These are phyloP conservation scores for Tetrax tetrax DNA, from an alignment of 2,113 vertebrate species.

Conservation along the genomic window DNA sequence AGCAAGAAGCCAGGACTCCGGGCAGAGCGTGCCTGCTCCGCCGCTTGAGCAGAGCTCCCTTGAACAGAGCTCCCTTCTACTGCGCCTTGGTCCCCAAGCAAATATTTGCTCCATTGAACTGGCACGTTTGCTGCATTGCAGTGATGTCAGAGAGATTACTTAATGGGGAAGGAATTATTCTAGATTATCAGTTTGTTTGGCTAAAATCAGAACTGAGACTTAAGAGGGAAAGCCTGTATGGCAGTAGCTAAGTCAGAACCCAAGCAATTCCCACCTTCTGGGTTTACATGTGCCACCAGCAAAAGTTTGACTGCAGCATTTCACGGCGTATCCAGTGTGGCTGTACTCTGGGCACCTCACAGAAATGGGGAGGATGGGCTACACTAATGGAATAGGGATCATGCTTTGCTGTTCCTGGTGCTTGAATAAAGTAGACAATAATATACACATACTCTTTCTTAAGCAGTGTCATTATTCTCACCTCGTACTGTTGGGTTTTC, in stretches of 20 bases:
- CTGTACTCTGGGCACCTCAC: background rate
- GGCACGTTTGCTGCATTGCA: background rate
- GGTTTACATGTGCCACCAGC: background rate
- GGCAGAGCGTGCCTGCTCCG: accelerated
- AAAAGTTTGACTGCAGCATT: background rate
- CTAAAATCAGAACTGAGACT: background rate
- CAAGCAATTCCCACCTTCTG: background rate
- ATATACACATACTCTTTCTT: background rate
- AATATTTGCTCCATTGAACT: background rate
- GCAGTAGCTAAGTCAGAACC: background rate
- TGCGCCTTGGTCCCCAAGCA: background rate
- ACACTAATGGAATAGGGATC: accelerated
- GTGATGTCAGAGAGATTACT: background rate
- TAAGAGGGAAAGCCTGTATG: background rate
- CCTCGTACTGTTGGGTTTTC: background rate
- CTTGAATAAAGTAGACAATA: background rate
- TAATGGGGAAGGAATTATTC: background rate
- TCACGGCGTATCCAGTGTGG: background rate
- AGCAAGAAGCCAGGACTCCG: background rate
- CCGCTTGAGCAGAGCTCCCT: background rate
- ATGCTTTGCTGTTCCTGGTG: background rate
- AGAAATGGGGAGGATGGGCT: background rate
- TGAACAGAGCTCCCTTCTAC: background rate
- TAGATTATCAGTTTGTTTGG: background rate
- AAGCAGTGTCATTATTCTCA: background rate